phyloP scores from a whole-genome alignment of 53 echinoderm and acorn worm genomes.

The Zoroaster sp. region DNA sequence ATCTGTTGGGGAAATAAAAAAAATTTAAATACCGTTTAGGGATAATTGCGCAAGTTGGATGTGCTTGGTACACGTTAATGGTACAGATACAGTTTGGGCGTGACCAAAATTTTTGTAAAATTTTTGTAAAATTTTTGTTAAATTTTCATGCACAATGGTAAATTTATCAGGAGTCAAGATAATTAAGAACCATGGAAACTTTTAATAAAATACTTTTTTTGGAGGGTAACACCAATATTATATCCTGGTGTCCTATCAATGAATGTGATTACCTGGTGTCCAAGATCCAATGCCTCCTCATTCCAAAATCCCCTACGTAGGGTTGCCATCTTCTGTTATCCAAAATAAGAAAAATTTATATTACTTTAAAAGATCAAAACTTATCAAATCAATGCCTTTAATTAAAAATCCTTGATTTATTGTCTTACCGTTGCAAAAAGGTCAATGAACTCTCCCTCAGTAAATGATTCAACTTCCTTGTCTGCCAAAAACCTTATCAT shows the following conservation, averaged over 20 bases:
- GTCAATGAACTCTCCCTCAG: background rate
- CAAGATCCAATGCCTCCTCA: conserved; percentile 15
- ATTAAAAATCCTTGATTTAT: too few relatives aligned
- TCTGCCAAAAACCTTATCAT: background rate
- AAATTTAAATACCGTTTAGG: background rate
- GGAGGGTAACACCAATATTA: too few relatives aligned
- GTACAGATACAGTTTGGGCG: too few relatives aligned
- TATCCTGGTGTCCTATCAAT: too few relatives aligned
- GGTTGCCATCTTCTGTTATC: background rate
- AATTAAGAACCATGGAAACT: too few relatives aligned
- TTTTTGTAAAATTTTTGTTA: background rate
- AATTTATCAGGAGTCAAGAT: background rate
- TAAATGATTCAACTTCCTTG: background rate
- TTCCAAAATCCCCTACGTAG: conserved; percentile 27
- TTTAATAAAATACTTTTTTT: too few relatives aligned
- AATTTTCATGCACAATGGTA: background rate
- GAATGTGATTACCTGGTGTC: conserved; percentile 21
- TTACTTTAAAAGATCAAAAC: background rate
- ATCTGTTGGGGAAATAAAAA: background rate
- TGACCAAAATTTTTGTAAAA: background rate
- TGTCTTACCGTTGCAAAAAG: background rate
- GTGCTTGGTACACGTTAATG: too few relatives aligned
- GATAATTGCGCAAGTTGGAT: too few relatives aligned
- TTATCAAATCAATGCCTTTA: background rate
- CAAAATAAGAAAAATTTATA: background rate